Percentiles rank a stretch among this genome's conserved stretches.
These are phyloP conservation scores for Malacoctenus gilli DNA, from an alignment of 2,797 vertebrate genomes.

Conservation along the genomic window DNA sequence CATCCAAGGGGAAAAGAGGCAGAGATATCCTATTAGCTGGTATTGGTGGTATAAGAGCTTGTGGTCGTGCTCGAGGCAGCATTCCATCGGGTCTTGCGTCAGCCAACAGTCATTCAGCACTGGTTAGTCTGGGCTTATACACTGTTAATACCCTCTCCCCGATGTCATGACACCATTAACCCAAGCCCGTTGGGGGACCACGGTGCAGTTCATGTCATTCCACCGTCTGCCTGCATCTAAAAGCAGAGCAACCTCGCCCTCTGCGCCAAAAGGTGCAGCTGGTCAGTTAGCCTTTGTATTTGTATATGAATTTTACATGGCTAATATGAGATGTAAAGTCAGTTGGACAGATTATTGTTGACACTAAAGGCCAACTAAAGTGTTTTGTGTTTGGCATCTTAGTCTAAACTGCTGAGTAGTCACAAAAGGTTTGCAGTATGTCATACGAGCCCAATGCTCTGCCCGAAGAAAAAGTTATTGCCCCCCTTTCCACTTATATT, in stretches of 20 bases:
- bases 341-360: too few species aligned
- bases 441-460: constrained; percentile 43
- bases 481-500: constrained; percentile 24
- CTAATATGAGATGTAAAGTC: too few species aligned
- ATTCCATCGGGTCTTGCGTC: constrained; percentile 81
- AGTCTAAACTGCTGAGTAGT: constrained; percentile 35
- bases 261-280: constrained; percentile 8
- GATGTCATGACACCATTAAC: constrained; percentile 77
- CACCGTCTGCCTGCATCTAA: constrained; percentile 43
- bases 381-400: constrained; percentile 24
- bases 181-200: constrained; percentile 56
- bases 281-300: too few species aligned
- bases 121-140: constrained; percentile 74
- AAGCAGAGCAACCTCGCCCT: constrained; percentile 34
- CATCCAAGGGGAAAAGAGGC: constrained; percentile 26
- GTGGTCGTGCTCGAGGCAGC: constrained; percentile 69
- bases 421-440: constrained; percentile 33
- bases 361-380: constrained; percentile 18
- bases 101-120: constrained; percentile 77
- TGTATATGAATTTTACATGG: too few species aligned
- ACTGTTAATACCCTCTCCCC: constrained; percentile 75
- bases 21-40: constrained; percentile 53
- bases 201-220: constrained; percentile 56
- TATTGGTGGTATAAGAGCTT: constrained; percentile 62
- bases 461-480: constrained; percentile 49